Evolutionary conservation across 2,888 invertebrate genomes (phyloP).

Genomic region (Tenthredo mesomela): DNA sequence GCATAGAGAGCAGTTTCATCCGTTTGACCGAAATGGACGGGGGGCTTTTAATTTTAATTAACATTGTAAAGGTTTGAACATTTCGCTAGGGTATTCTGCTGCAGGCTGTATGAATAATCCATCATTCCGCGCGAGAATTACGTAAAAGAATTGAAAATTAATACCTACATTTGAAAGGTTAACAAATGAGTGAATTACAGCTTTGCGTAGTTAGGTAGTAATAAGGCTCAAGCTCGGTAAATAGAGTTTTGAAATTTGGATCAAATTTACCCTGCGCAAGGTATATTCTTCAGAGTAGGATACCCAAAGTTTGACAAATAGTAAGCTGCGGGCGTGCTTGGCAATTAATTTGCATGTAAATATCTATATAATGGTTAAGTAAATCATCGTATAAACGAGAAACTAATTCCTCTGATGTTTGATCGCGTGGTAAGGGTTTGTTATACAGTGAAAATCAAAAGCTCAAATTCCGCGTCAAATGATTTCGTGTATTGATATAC

Average conservation of each 20-base stretch:
- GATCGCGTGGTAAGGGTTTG: background rate
- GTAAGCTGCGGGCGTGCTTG: background rate
- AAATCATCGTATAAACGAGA: background rate
- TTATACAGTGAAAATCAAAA: background rate
- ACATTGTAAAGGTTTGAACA: background rate
- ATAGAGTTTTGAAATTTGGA: background rate
- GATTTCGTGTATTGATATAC: background rate
- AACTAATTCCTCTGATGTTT: background rate
- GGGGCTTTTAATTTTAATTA: background rate
- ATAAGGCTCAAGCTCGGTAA: background rate
- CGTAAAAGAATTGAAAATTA: background rate
- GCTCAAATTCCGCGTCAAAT: background rate
- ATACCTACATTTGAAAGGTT: background rate
- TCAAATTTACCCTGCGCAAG: background rate
- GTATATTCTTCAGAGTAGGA: background rate
- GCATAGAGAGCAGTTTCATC: background rate
- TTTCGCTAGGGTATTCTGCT: background rate
- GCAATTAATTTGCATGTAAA: slow-evolving; percentile 10
- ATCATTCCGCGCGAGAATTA: background rate
- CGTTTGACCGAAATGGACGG: background rate
- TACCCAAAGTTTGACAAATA: slow-evolving; percentile 1
- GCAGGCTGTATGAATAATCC: background rate
- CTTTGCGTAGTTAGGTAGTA: background rate
- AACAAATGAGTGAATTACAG: background rate
- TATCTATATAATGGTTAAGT: background rate